Evolutionary conservation across 1,140 invertebrate species (phyloP).

Genomic region (Orchestia grillus): DNA sequence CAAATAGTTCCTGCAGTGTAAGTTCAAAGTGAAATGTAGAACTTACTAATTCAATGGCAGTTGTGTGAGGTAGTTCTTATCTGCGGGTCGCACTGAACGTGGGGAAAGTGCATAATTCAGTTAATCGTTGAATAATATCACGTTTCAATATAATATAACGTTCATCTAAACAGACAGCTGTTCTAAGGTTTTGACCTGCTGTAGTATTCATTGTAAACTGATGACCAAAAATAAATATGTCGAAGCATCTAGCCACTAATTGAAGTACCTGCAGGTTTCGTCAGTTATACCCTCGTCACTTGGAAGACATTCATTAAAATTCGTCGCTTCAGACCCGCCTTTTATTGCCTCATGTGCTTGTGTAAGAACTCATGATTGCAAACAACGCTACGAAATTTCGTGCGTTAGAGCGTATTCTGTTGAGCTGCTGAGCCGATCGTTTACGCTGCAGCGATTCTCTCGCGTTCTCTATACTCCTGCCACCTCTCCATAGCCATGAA

Average conservation of each 20-base stretch:
- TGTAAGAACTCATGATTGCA: background rate
- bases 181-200: background rate
- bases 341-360: background rate
- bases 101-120: too few relatives aligned
- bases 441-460: background rate
- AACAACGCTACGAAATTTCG: background rate
- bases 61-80: too few relatives aligned
- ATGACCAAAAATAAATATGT: background rate
- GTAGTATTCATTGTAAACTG: background rate
- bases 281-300: background rate
- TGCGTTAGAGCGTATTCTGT: background rate
- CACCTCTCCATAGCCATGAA: constrained; percentile 23
- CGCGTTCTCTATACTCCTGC: background rate
- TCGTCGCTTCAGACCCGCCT: background rate
- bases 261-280: background rate
- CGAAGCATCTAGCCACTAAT: background rate
- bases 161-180: too few relatives aligned
- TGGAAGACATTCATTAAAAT: background rate
- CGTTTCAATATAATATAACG: too few relatives aligned
- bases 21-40: too few relatives aligned
- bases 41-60: too few relatives aligned
- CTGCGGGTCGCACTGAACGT: too few relatives aligned
- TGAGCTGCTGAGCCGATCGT: background rate
- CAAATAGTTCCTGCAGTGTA: too few relatives aligned
- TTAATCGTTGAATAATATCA: too few relatives aligned